Evolutionary conservation across 2,113 vertebrate species (phyloP).

Genomic region (Halichoerus grypus): DNA sequence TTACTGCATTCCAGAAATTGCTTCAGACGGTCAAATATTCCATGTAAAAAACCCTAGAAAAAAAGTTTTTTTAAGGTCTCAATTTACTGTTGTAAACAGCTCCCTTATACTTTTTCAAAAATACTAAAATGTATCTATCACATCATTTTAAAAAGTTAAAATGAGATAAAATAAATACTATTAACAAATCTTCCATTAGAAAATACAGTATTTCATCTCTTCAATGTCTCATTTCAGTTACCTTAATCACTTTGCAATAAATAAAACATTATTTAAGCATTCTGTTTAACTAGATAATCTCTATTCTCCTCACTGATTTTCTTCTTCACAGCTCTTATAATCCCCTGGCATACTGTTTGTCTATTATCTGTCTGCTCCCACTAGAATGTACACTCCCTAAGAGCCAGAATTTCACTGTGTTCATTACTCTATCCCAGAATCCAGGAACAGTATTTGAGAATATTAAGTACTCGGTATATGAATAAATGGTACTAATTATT

Average conservation of each 20-base stretch:
- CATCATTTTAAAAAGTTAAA: conserved; percentile 27
- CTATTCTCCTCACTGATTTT: not conserved
- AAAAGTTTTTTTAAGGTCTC: conserved; percentile 65
- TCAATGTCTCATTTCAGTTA: conserved; percentile 36
- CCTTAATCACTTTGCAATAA: not conserved
- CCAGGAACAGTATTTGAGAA: not conserved
- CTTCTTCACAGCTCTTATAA: not conserved
- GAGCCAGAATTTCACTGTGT: not conserved
- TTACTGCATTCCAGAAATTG: conserved; percentile 98
- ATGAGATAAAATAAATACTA: conserved; percentile 9
- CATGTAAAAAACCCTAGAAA: conserved; percentile 94
- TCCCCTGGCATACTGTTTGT: not conserved
- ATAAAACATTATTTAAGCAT: not conserved
- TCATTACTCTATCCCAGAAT: not conserved
- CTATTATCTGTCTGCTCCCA: not conserved
- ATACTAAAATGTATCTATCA: not conserved
- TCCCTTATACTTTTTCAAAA: not conserved
- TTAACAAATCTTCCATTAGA: not conserved
- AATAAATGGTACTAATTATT: not conserved
- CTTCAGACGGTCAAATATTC: conserved; percentile 95
- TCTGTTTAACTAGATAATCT: conserved; percentile 24
- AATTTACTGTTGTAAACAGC: conserved; percentile 27
- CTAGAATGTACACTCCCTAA: not conserved
- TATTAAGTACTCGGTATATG: not conserved
- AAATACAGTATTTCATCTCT: conserved; percentile 29